phyloP scores from a whole-genome alignment of 2,113 vertebrate genomes.

The Chionodraco myersi region DNA sequence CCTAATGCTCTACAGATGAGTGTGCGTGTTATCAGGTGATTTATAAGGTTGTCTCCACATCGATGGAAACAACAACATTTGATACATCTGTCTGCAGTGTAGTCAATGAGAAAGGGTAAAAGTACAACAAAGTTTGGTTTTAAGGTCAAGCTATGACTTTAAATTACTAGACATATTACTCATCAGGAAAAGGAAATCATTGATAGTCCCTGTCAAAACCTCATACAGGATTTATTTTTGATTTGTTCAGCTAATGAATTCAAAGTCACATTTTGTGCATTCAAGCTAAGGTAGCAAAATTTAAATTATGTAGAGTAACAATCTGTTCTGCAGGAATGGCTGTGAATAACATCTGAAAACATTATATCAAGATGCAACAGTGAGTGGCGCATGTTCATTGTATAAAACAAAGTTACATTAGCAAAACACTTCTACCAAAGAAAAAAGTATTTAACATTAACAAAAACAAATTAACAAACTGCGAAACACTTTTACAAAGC shows the following conservation, averaged over 20 bases:
- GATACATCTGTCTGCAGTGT: constrained; percentile 40
- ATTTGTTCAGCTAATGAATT: too few species aligned
- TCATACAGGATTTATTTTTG: neutral
- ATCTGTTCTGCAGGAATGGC: neutral
- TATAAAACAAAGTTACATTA: too few species aligned
- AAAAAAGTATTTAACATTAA: too few species aligned
- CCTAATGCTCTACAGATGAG: constrained; percentile 58
- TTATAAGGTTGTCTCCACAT: constrained; percentile 65
- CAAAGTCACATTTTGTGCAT: too few species aligned
- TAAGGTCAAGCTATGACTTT: neutral
- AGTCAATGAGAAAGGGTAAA: neutral
- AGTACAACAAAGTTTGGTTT: neutral
- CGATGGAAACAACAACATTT: constrained; percentile 58
- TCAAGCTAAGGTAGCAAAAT: neutral
- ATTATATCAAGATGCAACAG: too few species aligned
- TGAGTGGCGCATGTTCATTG: too few species aligned
- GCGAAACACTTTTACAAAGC: too few species aligned
- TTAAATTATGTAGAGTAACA: neutral
- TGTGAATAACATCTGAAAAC: too few species aligned
- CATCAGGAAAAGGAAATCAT: neutral
- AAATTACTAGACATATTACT: neutral
- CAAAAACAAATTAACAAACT: too few species aligned
- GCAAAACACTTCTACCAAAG: too few species aligned
- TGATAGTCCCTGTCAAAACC: neutral
- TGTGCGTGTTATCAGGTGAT: constrained; percentile 58